A percentile compares a stretch with the other conserved stretches of the same genome.
These are phyloP conservation scores for Cettia cetti DNA, from an alignment of 2,113 vertebrate species.

Conservation along the genomic window DNA sequence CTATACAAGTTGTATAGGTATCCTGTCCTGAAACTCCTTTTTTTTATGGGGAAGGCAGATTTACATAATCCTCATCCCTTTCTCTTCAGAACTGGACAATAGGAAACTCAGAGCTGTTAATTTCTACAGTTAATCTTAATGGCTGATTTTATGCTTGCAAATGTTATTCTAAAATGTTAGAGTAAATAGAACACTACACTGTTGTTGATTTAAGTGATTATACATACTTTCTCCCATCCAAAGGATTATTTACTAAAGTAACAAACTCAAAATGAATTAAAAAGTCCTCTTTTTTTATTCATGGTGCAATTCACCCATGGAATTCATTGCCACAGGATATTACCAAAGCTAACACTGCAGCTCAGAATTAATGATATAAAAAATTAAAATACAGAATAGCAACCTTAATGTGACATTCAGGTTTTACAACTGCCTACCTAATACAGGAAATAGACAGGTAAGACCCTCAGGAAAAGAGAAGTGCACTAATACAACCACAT, in stretches of 20 bases:
- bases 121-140: constrained; percentile 24
- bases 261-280: constrained; percentile 22
- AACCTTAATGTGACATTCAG: constrained; percentile 17
- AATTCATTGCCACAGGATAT: constrained; percentile 21
- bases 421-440: background rate
- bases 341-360: background rate
- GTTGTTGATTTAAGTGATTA: constrained; percentile 64
- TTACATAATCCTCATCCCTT: background rate
- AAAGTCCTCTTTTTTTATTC: constrained; percentile 19
- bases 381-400: background rate
- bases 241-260: constrained; percentile 48
- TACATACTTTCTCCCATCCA: constrained; percentile 44
- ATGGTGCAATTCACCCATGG: background rate
- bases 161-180: constrained; percentile 49
- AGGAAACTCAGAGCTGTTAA: constrained; percentile 26
- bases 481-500: constrained; percentile 32
- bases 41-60: background rate
- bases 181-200: constrained; percentile 46
- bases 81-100: constrained; percentile 25
- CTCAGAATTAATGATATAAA: background rate
- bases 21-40: background rate
- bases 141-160: constrained; percentile 32
- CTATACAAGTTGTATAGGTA: background rate
- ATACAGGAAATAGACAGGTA: constrained; percentile 23
- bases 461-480: background rate